Conservation (phyloP, 2,888 invertebrate species). For the Hypselothyrea guttata region DNA sequence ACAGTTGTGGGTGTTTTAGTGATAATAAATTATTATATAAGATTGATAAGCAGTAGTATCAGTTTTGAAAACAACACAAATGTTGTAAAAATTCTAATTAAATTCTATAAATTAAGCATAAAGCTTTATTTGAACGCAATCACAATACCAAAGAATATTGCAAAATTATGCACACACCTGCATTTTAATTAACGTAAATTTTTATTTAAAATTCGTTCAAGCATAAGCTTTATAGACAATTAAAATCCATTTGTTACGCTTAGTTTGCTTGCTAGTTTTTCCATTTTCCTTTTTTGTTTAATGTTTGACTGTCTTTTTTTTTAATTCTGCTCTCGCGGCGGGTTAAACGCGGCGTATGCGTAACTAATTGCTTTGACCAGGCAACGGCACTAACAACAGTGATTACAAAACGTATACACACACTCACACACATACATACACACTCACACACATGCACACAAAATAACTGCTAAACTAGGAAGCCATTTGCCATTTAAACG, state of each 20-base stretch:
- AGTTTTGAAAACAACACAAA: no score
- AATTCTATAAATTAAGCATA: no score
- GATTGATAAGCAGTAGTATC: no score
- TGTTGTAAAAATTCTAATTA: no score
- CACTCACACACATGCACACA: not conserved
- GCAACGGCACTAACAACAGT: slow-evolving; percentile 32
- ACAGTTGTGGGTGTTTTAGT: no score
- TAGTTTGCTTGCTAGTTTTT: slow-evolving; percentile 42
- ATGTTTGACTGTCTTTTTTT: slow-evolving; percentile 6
- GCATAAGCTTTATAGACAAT: slow-evolving; percentile 12
- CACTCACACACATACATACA: not conserved
- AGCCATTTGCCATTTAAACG: slow-evolving; percentile 48
- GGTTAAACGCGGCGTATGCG: slow-evolving; percentile 54
- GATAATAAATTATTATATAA: no score
- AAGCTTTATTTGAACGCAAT: no score
- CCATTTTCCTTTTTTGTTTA: slow-evolving; percentile 48
- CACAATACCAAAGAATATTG: no score
- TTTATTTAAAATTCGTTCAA: no score
- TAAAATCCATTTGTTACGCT: slow-evolving; percentile 30
- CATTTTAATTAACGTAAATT: no score
- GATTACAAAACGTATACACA: slow-evolving; percentile 8
- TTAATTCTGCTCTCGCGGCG: slow-evolving; percentile 18
- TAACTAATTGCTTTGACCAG: slow-evolving; percentile 65
- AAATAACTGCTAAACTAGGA: slow-evolving; percentile 10
- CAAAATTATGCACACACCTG: no score